These are phyloP conservation scores for Amiota communis DNA, from an alignment of 2,888 invertebrate species.

Conservation along the genomic window DNA sequence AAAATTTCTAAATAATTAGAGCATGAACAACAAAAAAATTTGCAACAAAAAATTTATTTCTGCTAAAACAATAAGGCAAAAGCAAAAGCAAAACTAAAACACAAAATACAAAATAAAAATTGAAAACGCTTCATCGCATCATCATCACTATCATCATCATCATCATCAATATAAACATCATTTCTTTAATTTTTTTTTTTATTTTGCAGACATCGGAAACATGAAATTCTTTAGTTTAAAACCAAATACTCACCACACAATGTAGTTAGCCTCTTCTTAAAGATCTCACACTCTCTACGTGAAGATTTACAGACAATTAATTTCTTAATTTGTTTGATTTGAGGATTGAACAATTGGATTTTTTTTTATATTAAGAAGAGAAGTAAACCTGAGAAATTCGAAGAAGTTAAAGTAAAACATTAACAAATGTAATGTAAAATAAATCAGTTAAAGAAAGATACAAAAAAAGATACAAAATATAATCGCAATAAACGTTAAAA, in stretches of 20 bases:
- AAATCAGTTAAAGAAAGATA: slow-evolving; percentile 27
- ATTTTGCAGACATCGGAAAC: too few relatives aligned
- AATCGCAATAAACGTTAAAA: slow-evolving; percentile 44
- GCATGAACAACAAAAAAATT: slow-evolving; percentile 57
- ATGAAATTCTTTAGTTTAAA: not conserved
- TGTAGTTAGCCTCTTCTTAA: slow-evolving; percentile 7
- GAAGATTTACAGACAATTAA: slow-evolving; percentile 38
- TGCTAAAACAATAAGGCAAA: slow-evolving; percentile 4
- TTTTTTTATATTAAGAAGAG: slow-evolving; percentile 19
- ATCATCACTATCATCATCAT: not conserved
- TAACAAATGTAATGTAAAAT: not conserved
- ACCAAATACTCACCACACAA: slow-evolving; percentile 15
- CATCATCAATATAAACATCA: not conserved
- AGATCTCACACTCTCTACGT: slow-evolving; percentile 40
- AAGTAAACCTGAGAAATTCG: not conserved
- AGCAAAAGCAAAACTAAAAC: slow-evolving; percentile 12
- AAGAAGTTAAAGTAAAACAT: not conserved
- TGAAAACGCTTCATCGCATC: not conserved
- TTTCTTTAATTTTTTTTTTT: too few relatives aligned
- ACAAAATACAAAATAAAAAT: not conserved
- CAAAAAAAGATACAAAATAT: slow-evolving; percentile 24
- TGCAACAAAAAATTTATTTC: slow-evolving; percentile 5
- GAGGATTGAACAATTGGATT: slow-evolving; percentile 45
- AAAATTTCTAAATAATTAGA: slow-evolving; percentile 65
- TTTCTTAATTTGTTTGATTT: slow-evolving; percentile 51